phyloP scores from a whole-genome alignment of 2,797 vertebrate species.

The Lacerta agilis region DNA sequence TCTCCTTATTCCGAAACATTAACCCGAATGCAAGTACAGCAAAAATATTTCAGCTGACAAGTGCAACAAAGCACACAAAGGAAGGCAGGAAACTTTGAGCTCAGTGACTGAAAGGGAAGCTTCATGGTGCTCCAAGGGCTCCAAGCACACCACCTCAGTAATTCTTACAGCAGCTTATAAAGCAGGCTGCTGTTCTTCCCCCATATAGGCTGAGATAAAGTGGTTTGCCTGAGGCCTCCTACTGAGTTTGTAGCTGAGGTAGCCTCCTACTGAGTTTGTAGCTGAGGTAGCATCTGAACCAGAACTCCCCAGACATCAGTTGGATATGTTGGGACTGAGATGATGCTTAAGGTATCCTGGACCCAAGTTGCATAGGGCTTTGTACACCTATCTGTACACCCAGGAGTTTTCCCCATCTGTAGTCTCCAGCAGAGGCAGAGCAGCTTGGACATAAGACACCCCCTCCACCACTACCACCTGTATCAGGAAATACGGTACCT shows the following conservation, averaged over 20 bases:
- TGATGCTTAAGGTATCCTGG: no score
- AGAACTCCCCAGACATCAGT: background rate
- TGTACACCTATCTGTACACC: no score
- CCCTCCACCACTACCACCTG: background rate
- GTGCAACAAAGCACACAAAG: background rate
- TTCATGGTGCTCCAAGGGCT: background rate
- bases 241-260: background rate
- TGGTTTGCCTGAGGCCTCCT: background rate
- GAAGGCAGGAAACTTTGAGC: background rate
- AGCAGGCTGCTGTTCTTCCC: background rate
- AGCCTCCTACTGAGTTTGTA: background rate
- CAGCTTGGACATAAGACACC: background rate
- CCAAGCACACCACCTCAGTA: background rate
- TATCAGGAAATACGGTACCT: background rate
- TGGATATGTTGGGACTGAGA: background rate
- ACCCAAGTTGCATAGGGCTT: no score
- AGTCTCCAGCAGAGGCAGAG: background rate
- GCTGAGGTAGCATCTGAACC: background rate
- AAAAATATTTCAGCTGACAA: background rate
- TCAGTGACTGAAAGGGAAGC: background rate
- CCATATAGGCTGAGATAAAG: background rate
- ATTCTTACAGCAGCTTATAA: background rate
- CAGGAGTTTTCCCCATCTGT: background rate
- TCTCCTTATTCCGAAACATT: slow-evolving; percentile 9
- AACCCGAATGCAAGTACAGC: background rate